phyloP scores from a whole-genome alignment of 1,140 invertebrate species.

The Leptopilina boulardi region DNA sequence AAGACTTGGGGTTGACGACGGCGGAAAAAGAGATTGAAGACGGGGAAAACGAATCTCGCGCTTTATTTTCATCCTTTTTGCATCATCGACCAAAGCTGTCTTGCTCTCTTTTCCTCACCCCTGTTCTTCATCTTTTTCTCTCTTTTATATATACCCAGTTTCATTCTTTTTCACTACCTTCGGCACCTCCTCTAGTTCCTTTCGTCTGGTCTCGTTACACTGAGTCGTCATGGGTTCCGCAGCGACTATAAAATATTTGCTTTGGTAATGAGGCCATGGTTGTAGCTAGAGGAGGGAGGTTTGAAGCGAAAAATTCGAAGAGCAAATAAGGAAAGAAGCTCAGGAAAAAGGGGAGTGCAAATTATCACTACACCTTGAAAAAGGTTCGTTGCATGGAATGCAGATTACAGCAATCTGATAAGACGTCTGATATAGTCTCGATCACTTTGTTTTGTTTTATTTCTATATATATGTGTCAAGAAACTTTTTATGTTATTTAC shows the following conservation, averaged over 20 bases:
- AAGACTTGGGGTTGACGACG: background rate
- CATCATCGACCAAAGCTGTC: slow-evolving; percentile 43
- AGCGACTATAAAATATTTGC: slow-evolving; percentile 76
- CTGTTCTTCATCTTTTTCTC: slow-evolving; percentile 50
- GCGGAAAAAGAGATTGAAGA: slow-evolving; percentile 32
- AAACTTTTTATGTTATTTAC: no score
- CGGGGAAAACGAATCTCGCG: slow-evolving; percentile 40
- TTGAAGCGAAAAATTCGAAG: slow-evolving; percentile 66
- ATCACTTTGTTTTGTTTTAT: slow-evolving; percentile 17
- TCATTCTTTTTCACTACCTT: slow-evolving; percentile 47
- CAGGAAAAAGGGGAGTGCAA: slow-evolving; percentile 59
- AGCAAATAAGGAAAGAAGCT: slow-evolving; percentile 70
- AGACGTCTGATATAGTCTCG: slow-evolving; percentile 33
- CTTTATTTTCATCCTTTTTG: slow-evolving; percentile 53
- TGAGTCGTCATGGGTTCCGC: slow-evolving; percentile 62
- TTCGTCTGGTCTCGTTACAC: slow-evolving; percentile 56
- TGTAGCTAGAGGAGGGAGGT: slow-evolving; percentile 59
- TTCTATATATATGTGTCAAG: background rate
- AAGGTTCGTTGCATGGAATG: slow-evolving; percentile 57
- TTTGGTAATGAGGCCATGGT: slow-evolving; percentile 76
- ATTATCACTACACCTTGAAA: slow-evolving; percentile 67
- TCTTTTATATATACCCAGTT: slow-evolving; percentile 52
- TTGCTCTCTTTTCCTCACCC: slow-evolving; percentile 46
- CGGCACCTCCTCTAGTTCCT: slow-evolving; percentile 53
- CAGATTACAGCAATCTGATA: slow-evolving; percentile 48